phyloP scores from a whole-genome alignment of 2,113 vertebrate genomes.

The Amphiprion percula region DNA sequence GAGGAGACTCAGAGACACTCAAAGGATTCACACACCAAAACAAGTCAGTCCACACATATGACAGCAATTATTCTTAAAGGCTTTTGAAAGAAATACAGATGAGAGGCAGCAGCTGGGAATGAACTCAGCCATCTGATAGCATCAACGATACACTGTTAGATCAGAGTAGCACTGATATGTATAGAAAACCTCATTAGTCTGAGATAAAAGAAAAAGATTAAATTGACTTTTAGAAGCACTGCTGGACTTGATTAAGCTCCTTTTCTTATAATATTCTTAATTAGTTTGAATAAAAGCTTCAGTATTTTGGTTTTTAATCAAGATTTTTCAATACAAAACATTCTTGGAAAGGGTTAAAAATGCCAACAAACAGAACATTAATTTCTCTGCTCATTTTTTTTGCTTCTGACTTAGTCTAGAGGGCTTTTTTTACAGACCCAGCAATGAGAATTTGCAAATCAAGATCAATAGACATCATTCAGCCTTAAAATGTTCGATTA shows the following conservation, averaged over 20 bases:
- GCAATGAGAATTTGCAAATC: constrained; percentile 5
- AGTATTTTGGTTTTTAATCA: neutral
- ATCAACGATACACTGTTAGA: neutral
- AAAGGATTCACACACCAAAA: neutral
- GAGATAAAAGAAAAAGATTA: neutral
- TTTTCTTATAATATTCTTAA: neutral
- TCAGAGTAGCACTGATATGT: neutral
- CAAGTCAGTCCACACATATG: neutral
- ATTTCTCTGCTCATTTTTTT: too few relatives aligned
- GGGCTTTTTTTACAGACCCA: neutral
- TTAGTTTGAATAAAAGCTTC: neutral
- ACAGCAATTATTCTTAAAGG: constrained; percentile 19
- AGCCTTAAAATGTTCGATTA: constrained; percentile 12
- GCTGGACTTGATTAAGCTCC: neutral
- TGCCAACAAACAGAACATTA: too few relatives aligned
- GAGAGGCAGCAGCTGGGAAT: constrained; percentile 19
- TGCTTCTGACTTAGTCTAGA: too few relatives aligned
- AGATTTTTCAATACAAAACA: too few relatives aligned
- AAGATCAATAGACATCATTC: neutral
- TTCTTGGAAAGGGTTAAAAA: too few relatives aligned
- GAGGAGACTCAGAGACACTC: constrained; percentile 35
- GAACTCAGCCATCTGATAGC: neutral
- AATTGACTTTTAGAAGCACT: neutral
- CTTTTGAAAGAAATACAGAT: neutral
- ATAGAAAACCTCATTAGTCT: neutral